Evolutionary conservation across 1,140 invertebrate species (phyloP), one percentile per base, ranked within the genome.

Genomic region (Neodiprion lecontei): DNA sequence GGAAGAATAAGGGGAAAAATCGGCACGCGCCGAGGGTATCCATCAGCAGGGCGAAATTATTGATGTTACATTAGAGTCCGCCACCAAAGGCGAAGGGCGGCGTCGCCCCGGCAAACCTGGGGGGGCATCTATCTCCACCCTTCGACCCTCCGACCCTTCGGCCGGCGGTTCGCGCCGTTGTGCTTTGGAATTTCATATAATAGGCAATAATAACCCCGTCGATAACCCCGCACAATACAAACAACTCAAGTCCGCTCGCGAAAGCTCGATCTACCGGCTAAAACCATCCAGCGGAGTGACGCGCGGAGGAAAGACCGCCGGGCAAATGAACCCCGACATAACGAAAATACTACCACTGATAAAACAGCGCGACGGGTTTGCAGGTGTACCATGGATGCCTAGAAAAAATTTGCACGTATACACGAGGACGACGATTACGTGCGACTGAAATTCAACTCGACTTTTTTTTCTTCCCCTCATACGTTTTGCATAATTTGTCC

Each of bases 161-260:
- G 73, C 69, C 50, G 21, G 73, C 74, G 65, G 74, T 74, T 79
- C 76, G 76, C 74, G 74, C 65, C 78, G 67, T 50, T 77, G 68
- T 69, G 79, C 81, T 79, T 81, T 76, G 76, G 79, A 83, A 82
- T 83, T 83, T 83, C 82, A 82, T 83, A 83, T 82, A 83, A 83
- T 82, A 74, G 80, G 77, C 53, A 61, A 61, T 82, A 83, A 83
- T 83, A 83, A 81, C 79, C 81, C 79, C 79, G 80, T 78, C 79
- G 79, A 83, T 83, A 61, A 61, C 53, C 53, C 79, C 78, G 79
- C 75, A 83, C 81, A 82, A 83, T 83, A 80, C 82, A 83, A 83
- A 83, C 82, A 83, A 82, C 82, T 83, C 79, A 77, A 83, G 80
- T 78, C 76, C 79, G 73, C 49, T 40, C 66, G 47, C 67, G 61